These are phyloP conservation scores for Papilio polytes DNA, from an alignment of 1,140 invertebrate genomes.

Conservation along the genomic window DNA sequence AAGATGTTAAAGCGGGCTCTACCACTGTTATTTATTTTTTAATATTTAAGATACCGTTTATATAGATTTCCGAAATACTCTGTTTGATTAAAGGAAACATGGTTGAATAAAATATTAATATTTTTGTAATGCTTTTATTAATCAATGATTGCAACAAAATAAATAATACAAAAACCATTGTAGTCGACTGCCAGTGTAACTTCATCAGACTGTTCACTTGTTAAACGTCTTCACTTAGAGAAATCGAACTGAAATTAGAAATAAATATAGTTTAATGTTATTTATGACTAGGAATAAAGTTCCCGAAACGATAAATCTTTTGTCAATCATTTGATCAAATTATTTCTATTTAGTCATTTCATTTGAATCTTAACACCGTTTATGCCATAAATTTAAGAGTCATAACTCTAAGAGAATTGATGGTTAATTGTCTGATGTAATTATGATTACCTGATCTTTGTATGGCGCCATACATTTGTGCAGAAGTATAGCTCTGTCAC, in stretches of 20 bases:
- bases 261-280: neutral
- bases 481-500: slow-evolving; percentile 61
- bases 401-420: too few species aligned
- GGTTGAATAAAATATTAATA: neutral
- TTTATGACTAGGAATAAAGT: too few species aligned
- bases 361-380: too few species aligned
- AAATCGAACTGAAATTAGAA: slow-evolving; percentile 23
- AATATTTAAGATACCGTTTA: too few species aligned
- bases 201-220: neutral
- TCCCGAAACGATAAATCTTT: too few species aligned
- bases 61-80: neutral
- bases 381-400: too few species aligned
- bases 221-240: neutral
- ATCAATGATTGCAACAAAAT: neutral
- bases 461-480: slow-evolving; percentile 55
- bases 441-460: slow-evolving; percentile 55
- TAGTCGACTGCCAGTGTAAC: neutral
- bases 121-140: slow-evolving; percentile 17
- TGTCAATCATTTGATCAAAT: too few species aligned
- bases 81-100: neutral
- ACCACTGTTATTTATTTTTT: too few species aligned
- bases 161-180: slow-evolving; percentile 7
- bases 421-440: neutral
- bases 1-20: too few species aligned
- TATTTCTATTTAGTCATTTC: too few species aligned